Evolutionary conservation across 2,113 vertebrate species (phyloP).

Genomic region (Hemibagrus wyckioides): DNA sequence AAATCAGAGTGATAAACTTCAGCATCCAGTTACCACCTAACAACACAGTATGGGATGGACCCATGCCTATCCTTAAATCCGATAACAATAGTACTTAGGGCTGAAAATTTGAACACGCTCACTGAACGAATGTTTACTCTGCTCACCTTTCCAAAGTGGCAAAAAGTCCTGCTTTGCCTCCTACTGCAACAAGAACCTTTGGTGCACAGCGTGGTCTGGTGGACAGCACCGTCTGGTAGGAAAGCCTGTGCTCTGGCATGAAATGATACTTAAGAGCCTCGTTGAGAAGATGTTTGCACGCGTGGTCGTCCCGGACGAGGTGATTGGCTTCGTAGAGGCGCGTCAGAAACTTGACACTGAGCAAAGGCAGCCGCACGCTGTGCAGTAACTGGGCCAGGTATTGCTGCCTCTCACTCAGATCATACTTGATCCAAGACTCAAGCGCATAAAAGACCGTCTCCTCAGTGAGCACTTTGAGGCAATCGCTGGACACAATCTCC

Average conservation of each 20-base stretch:
- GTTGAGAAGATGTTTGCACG: constrained; percentile 95
- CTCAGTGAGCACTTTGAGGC: constrained; percentile 92
- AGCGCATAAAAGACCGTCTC: constrained; percentile 94
- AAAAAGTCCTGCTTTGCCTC: constrained; percentile 96
- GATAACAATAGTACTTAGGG: background rate
- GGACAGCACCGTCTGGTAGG: constrained; percentile 90
- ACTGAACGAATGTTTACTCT: background rate
- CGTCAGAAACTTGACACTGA: constrained; percentile 97
- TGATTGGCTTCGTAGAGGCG: constrained; percentile 97
- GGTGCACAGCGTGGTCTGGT: constrained; percentile 91
- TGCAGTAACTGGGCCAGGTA: constrained; percentile 90
- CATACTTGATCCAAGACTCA: constrained; percentile 96
- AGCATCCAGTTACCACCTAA: background rate
- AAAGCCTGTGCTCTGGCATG: constrained; percentile 97
- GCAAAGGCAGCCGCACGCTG: constrained; percentile 90
- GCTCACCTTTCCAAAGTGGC: constrained; percentile 92
- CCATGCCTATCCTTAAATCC: background rate
- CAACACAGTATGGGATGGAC: background rate
- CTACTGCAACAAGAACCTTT: constrained; percentile 94
- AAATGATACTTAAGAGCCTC: constrained; percentile 99
- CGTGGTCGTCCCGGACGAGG: constrained; percentile 94
- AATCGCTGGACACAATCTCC: constrained; percentile 96
- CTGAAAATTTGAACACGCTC: background rate
- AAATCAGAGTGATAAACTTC: background rate
- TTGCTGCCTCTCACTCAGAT: constrained; percentile 91